Base-by-base conservation (phyloP, 2,888 invertebrate genomes). In the Morpho deidamia region DNA sequence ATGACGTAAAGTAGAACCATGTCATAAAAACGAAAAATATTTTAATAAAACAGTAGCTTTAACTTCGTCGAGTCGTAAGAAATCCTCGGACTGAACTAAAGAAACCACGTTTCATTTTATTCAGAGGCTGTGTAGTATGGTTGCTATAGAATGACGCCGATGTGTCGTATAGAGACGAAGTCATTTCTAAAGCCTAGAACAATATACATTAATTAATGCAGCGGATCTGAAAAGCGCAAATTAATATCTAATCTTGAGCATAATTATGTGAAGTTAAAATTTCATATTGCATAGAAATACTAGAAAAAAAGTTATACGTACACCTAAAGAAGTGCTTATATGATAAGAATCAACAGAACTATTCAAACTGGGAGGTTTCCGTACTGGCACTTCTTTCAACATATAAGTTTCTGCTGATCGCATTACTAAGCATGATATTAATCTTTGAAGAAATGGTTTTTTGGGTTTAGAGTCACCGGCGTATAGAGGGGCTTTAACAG, bases 91-190 rank as follows among this genome's bases (percentile, higher is more conserved):
- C 74, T 0, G 86, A 84, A 56, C 66, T 80, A 11, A 86, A 74
- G 54, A 87, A 84, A 0, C 86, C 78, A 54, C 78, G 66, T 59
- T 81, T 86, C 52, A 74, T 75, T 66, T 77, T 82, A 58, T 68
- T 76, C 1, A 71, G 48, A 7, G 79, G 80, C 12, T 70, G 60
- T 10, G 82, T 69, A 1, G 78, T 71, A 66, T 87, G 88, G 58
- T 81, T 78, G 54, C 76, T 86, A 68, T 79, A 85, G 67, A 83
- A 87, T 0, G 87, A 87, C 0, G 71, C 78, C 1, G 87, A 79
- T 1, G 88, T 87, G 50, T 86, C 87, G 64, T 80, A 88, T 8
- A 88, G 63, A 0, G 85, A 83, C 0, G 88, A 88, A 34, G 71
- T 70, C 61, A 87, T 70, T 61, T 85, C 84, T 43, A 82, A 63